Conservation (phyloP, 2,888 invertebrate species). For the Tanypteryx hageni region DNA sequence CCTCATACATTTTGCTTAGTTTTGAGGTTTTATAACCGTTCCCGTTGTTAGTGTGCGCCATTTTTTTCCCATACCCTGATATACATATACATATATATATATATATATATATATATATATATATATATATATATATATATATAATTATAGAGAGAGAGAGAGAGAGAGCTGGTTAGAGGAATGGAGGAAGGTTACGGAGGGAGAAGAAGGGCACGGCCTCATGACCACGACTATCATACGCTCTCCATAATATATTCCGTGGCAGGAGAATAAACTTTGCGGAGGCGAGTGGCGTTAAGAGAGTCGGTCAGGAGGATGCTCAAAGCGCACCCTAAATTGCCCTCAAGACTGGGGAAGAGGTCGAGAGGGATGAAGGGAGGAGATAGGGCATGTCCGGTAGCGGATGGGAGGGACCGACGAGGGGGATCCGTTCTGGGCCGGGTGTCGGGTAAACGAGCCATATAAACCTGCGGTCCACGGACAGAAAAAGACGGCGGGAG, state of each 20-base stretch:
- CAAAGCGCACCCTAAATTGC: conserved; percentile 53
- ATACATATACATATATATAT: too few relatives aligned
- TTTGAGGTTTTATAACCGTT: too few relatives aligned
- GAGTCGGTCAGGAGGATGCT: conserved; percentile 39
- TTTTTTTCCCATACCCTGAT: too few relatives aligned
- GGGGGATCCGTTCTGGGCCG: background rate
- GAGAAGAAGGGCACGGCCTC: background rate
- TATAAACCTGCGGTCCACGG: conserved; percentile 32
- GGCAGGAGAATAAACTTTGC: conserved; percentile 57
- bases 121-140: too few relatives aligned
- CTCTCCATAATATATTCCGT: conserved; percentile 48
- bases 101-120: too few relatives aligned
- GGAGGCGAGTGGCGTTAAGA: conserved; percentile 10
- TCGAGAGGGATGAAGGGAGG: background rate
- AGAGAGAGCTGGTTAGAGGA: background rate
- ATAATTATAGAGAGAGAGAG: too few relatives aligned
- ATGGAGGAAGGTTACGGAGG: background rate
- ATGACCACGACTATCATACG: conserved; percentile 3
- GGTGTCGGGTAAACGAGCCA: conserved; percentile 15
- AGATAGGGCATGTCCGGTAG: background rate
- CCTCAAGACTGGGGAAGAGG: conserved; percentile 9
- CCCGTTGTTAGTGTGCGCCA: too few relatives aligned
- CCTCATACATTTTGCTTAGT: too few relatives aligned
- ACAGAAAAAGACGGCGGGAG: background rate
- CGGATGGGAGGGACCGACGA: background rate